Evolutionary conservation across 2,797 vertebrate genomes (phyloP), one percentile per base, ranked within the genome.

Genomic region (Cirrhinus mrigala): DNA sequence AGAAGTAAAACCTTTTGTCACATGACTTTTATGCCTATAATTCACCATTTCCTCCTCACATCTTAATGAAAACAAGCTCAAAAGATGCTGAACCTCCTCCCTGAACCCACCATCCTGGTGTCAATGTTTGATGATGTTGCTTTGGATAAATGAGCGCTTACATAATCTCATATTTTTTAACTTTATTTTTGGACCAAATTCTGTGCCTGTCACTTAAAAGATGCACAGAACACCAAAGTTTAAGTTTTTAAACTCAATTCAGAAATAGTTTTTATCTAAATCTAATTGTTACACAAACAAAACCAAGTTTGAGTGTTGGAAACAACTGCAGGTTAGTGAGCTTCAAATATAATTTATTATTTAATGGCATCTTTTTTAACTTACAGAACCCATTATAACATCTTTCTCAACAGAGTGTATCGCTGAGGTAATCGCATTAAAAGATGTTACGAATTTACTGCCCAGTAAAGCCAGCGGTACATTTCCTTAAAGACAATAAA

Each of bases 401-500:
- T 77, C 33, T 37, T 76, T 56, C 29, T 14, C 10, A 77, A 58
- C 75, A 24, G 15, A 1, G 3, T 4, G 22, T 27, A 15, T 73
- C 44, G 15, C 40, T 27, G 56, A 60, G n/a, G 37, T 44, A 18
- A 46, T 78, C n/a, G 16, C n/a, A 60, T 44, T 44, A 46, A 10
- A 78, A 18, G 56, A 27, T 22, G 14, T 62, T 46, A 62, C 16
- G 15, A 46, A 79, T 62, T 46, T 29, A 62, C 76, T 20, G 56
- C 76, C 7, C n/a, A 10, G 27, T 18, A 50, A 50, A 46, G 8
- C 1, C n/a, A n/a, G 14, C 11, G 8, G 24, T 3, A 56, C 62
- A 44, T 54, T 77, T 83, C 22, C 60, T 83, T 22, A 46, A 54
- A 58, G n/a, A 14, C 52, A 70, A 66, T 52, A 60, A 56, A 83